phyloP scores from a whole-genome alignment of 2,797 vertebrate genomes.

The Urophycis tenuis region DNA sequence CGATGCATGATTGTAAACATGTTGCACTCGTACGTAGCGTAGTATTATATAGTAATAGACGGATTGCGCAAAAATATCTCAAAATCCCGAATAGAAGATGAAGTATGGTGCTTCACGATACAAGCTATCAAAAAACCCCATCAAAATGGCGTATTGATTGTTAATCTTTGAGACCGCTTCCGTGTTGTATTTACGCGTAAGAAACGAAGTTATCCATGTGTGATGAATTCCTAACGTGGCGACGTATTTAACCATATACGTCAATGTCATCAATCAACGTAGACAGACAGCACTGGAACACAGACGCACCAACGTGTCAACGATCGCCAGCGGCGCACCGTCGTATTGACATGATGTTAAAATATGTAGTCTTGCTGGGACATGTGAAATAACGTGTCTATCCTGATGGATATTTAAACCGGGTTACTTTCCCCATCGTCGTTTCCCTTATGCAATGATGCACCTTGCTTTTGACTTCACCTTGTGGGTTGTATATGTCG shows the following conservation, averaged over 20 bases:
- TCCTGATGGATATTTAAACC: not conserved
- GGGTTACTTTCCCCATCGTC: not conserved
- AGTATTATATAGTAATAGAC: not conserved
- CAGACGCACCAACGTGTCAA: not conserved
- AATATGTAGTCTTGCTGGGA: not conserved
- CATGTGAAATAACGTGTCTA: not conserved
- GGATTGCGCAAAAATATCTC: not conserved
- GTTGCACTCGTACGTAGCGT: not conserved
- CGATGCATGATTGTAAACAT: not conserved
- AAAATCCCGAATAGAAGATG: not conserved
- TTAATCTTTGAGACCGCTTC: too few relatives aligned
- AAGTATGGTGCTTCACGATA: too few relatives aligned
- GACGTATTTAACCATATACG: too few relatives aligned
- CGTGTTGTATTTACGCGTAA: too few relatives aligned
- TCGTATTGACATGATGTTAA: not conserved
- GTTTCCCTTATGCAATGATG: not conserved
- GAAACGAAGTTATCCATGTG: too few relatives aligned
- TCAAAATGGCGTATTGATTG: too few relatives aligned
- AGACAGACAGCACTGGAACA: not conserved
- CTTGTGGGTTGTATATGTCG: slow-evolving; percentile 86
- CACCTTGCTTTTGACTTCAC: slow-evolving; percentile 61
- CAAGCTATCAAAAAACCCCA: too few relatives aligned
- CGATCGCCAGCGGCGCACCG: not conserved
- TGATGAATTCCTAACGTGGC: too few relatives aligned
- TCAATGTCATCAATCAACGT: not conserved